These are phyloP conservation scores for Tipula vernalis DNA, from an alignment of 2,888 invertebrate genomes.

Conservation along the genomic window DNA sequence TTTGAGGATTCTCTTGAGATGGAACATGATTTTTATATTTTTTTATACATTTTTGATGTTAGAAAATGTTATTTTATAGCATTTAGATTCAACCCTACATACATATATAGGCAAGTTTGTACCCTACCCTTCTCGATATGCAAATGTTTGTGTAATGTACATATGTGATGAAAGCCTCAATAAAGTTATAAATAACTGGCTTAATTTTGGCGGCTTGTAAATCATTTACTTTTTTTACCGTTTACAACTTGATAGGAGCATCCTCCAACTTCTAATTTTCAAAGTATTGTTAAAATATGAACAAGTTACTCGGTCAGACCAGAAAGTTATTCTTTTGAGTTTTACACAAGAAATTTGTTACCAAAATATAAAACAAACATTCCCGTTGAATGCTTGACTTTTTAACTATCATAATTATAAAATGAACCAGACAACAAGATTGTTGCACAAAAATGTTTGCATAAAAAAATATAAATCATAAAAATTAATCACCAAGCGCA, in stretches of 20 bases:
- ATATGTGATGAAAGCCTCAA: neutral
- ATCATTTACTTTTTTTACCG: neutral
- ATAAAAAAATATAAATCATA: neutral
- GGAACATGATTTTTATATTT: neutral
- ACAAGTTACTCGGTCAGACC: too few species aligned
- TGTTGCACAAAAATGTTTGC: neutral
- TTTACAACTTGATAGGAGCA: too few species aligned
- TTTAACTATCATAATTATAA: too few species aligned
- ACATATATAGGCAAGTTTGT: neutral
- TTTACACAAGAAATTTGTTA: too few species aligned
- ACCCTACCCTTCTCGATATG: neutral
- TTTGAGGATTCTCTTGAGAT: neutral
- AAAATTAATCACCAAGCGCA: neutral
- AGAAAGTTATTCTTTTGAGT: too few species aligned
- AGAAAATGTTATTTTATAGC: neutral
- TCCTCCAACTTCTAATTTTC: too few species aligned
- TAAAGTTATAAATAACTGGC: neutral
- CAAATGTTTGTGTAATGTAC: neutral
- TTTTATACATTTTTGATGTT: neutral
- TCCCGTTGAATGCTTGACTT: too few species aligned
- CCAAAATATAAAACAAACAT: too few species aligned
- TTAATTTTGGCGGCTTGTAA: neutral
- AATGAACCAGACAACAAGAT: neutral
- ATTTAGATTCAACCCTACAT: neutral
- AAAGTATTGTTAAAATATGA: too few species aligned